A percentile compares a stretch with the other conserved stretches of the same genome.
phyloP scores from a whole-genome alignment of 1,140 invertebrate species.

The Trachelipus rathkii region DNA sequence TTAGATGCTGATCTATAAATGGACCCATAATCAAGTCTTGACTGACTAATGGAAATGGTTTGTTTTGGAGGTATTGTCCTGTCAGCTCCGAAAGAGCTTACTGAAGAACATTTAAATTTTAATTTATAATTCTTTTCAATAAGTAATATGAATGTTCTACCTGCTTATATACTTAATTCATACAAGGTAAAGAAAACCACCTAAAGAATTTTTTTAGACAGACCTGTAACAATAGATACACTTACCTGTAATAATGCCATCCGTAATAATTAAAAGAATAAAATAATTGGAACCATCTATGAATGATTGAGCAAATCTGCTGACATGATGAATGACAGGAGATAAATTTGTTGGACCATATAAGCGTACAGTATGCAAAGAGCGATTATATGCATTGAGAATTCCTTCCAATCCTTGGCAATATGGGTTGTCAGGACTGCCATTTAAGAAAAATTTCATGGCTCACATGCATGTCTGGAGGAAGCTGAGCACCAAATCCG shows the following conservation, averaged over 20 bases:
- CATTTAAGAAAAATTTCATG: slow-evolving; percentile 57
- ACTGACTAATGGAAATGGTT: no score
- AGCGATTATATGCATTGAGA: slow-evolving; percentile 53
- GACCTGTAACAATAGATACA: no score
- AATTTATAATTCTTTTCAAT: no score
- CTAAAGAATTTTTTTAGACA: no score
- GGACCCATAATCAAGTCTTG: no score
- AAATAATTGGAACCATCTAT: slow-evolving; percentile 55
- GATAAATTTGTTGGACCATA: slow-evolving; percentile 58
- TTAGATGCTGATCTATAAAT: no score
- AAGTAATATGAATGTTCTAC: no score
- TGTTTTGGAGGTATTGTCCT: no score
- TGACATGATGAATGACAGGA: slow-evolving; percentile 54
- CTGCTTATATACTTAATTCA: no score
- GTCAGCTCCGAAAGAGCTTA: no score
- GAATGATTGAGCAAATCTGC: slow-evolving; percentile 46
- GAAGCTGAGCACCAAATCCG: slow-evolving; percentile 54
- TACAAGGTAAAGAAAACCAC: no score
- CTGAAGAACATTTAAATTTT: no score
- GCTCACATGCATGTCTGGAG: slow-evolving; percentile 52
- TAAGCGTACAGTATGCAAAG: slow-evolving; percentile 53
- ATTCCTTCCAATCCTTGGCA: slow-evolving; percentile 56
- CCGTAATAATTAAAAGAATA: slow-evolving; percentile 59
- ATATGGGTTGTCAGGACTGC: slow-evolving; percentile 55
- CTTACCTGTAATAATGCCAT: slow-evolving; percentile 58